These are phyloP conservation scores for Anguilla japonica DNA, from an alignment of 2,113 vertebrate genomes.

Conservation along the genomic window DNA sequence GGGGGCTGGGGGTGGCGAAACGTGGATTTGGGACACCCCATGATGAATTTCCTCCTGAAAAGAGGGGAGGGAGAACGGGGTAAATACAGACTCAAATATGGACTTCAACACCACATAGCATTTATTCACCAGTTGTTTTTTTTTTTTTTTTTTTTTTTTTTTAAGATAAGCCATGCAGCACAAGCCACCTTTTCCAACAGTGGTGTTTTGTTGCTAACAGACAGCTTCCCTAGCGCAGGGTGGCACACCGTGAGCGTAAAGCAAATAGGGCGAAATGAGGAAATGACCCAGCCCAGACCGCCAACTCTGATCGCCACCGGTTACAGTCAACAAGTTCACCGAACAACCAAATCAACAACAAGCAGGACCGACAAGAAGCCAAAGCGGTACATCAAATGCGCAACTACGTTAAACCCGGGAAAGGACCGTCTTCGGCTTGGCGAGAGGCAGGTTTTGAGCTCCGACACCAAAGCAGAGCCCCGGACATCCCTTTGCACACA, in stretches of 20 bases:
- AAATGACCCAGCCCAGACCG: too few species aligned
- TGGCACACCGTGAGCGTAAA: not conserved
- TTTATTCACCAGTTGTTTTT: too few species aligned
- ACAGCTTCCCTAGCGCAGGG: not conserved
- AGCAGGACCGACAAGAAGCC: not conserved
- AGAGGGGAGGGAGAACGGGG: not conserved
- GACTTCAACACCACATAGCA: not conserved
- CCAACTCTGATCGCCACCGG: too few species aligned
- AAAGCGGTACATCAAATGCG: not conserved
- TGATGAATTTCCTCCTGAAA: slow-evolving; percentile 69
- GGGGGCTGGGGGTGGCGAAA: slow-evolving; percentile 44
- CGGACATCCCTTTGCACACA: not conserved
- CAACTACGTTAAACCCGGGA: not conserved
- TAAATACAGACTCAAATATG: not conserved
- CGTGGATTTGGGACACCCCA: slow-evolving; percentile 57
- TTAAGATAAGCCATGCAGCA: slow-evolving; percentile 13
- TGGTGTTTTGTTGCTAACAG: not conserved
- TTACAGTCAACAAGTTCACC: too few species aligned
- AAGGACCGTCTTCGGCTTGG: not conserved
- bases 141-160: too few species aligned
- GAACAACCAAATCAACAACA: not conserved
- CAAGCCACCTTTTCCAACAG: not conserved
- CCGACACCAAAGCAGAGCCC: not conserved
- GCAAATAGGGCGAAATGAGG: not conserved
- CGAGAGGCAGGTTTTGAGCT: not conserved